Conservation (phyloP, 2,113 vertebrate genomes). For the Centropus unirufus region DNA sequence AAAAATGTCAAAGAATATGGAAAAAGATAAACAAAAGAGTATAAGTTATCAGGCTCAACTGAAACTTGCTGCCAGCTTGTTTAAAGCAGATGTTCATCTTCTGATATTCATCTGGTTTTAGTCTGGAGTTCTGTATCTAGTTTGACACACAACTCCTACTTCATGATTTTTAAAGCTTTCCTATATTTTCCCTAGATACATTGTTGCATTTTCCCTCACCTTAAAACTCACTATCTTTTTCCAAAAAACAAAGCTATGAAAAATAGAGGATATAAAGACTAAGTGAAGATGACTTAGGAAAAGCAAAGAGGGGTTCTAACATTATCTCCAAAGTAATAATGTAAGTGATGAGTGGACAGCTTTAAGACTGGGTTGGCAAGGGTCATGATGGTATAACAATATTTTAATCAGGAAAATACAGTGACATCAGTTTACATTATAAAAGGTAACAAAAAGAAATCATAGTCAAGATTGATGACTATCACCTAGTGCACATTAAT, state of each 20-base stretch:
- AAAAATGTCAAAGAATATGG: constrained; percentile 9
- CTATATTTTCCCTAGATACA: not conserved
- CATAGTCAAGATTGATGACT: not conserved
- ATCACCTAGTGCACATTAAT: not conserved
- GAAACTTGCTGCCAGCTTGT: not conserved
- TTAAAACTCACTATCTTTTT: not conserved
- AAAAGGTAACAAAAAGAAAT: not conserved
- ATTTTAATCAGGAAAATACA: not conserved
- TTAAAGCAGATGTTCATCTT: constrained; percentile 32
- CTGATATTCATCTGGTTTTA: constrained; percentile 17
- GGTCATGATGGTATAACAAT: not conserved
- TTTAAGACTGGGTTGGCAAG: not conserved
- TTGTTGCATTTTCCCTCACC: not conserved
- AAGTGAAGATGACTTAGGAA: not conserved
- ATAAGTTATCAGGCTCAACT: not conserved
- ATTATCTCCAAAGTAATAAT: not conserved
- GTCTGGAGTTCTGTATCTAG: not conserved
- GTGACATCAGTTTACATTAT: not conserved
- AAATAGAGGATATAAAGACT: not conserved
- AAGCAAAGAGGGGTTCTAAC: not conserved
- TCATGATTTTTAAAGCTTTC: not conserved
- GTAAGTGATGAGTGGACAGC: not conserved
- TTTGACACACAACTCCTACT: not conserved
- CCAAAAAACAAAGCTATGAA: not conserved
- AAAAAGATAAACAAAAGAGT: constrained; percentile 6